Base-by-base conservation (phyloP, 1,140 invertebrate species). In the Pseudomyrmex dendroicus region DNA sequence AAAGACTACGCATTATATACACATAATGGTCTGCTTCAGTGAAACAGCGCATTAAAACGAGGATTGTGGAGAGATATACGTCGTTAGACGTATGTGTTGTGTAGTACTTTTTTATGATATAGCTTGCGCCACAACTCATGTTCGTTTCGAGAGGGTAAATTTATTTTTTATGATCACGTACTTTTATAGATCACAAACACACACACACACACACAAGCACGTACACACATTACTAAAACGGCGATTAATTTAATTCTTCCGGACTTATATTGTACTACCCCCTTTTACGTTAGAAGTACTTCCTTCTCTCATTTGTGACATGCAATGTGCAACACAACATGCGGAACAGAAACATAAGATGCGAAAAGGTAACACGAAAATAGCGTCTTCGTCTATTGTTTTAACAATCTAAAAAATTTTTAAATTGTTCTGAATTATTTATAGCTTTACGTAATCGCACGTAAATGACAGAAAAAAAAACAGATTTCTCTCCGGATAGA, bases 171-270 rank as follows among this genome's bases (percentile, higher is more conserved):
- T 57, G 10, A 50, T 44, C 62, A 35, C 35, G 48, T 63, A 22
- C 61, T 35, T 76, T 74, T 63, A 74, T 50, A 17, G 12, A 52
- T 44, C 22, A n/a, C 22, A 22, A 17, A 22, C 20, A 17, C 64
- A 44, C 35, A 5, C 25, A 5, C 0, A n/a, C 20, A 17, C 64
- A 44, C 35, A 35, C 35, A 7, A 35, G 22, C 44, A 22, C 20
- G 44, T 76, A 44, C 2, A 44, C 22, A 7, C 61, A 17, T 76
- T 66, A 52, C 44, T 54, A 13, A 64, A 76, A 9, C 59, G 12
- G 3, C 20, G 15, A 46, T n/a, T 22, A 78, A 78, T 22, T 57
- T 78, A 66, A 78, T 57, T 70, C 17, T 68, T 70, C 46, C 64
- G 46, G 15, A 59, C 35, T 7, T 78, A 50, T 10, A 13, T 56